These are phyloP conservation scores for Microctonus hyperodae DNA, from an alignment of 2,888 invertebrate species.

Conservation along the genomic window DNA sequence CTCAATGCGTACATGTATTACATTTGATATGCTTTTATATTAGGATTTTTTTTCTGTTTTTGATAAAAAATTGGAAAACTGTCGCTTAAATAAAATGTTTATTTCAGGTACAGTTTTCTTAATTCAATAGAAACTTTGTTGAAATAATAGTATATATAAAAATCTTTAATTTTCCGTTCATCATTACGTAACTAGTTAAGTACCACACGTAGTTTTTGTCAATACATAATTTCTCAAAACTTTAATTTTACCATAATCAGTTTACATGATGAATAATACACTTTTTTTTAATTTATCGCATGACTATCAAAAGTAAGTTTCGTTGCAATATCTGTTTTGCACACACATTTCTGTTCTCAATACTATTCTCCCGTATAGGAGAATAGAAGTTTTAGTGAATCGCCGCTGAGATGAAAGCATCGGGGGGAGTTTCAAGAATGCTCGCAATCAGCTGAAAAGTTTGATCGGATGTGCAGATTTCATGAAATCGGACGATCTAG, in stretches of 20 bases:
- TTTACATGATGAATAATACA: conserved; percentile 1
- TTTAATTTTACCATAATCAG: not conserved
- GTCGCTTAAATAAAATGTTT: too few relatives aligned
- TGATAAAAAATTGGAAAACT: not conserved
- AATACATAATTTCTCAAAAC: not conserved
- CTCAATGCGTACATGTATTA: not conserved
- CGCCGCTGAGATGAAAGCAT: conserved; percentile 3
- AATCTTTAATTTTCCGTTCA: too few relatives aligned
- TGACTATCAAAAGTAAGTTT: not conserved
- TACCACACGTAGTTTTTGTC: too few relatives aligned
- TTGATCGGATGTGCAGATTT: conserved; percentile 33
- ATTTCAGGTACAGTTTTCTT: too few relatives aligned
- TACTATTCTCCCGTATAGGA: not conserved
- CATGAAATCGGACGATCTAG: conserved; percentile 15
- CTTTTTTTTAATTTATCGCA: conserved; percentile 4
- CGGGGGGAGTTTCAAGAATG: conserved; percentile 30
- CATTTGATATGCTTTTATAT: not conserved
- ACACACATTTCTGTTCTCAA: conserved; percentile 1
- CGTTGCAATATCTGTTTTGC: conserved; percentile 15
- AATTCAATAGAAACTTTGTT: too few relatives aligned
- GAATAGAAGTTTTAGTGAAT: conserved; percentile 2
- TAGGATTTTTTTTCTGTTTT: not conserved
- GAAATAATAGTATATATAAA: too few relatives aligned
- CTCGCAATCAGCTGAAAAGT: conserved; percentile 42
- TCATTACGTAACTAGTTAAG: too few relatives aligned